Conservation (phyloP, 2,797 vertebrate genomes). For the Staurois parvus region DNA sequence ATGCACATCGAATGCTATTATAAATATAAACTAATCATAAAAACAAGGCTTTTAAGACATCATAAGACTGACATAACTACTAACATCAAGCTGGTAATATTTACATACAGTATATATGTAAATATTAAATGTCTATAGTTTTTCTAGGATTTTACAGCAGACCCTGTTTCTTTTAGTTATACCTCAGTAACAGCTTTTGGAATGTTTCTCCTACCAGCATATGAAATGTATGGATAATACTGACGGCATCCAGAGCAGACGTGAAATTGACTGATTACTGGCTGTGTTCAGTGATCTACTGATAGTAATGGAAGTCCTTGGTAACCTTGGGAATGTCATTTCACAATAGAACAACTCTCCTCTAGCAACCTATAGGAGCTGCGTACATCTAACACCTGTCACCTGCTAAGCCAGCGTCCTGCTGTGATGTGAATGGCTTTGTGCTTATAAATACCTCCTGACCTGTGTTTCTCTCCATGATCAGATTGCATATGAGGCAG, state of each 20-base stretch:
- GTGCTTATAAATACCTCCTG: slow-evolving; percentile 50
- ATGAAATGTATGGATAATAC: neutral
- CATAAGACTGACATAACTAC: too few species aligned
- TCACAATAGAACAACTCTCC: neutral
- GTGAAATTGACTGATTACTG: neutral
- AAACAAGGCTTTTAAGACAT: too few species aligned
- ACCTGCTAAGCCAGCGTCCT: slow-evolving; percentile 36
- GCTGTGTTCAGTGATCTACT: neutral
- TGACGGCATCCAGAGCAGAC: neutral
- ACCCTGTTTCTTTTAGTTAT: too few species aligned
- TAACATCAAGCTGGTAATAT: too few species aligned
- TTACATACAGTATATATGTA: too few species aligned
- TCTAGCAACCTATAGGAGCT: slow-evolving; percentile 11
- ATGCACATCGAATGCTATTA: too few species aligned
- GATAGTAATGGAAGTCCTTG: neutral
- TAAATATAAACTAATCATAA: too few species aligned
- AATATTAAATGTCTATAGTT: too few species aligned
- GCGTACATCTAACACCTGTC: slow-evolving; percentile 40
- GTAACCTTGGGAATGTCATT: slow-evolving; percentile 24
- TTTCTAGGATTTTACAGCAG: too few species aligned
- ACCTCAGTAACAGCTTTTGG: neutral
- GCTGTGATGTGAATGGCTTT: slow-evolving; percentile 57
- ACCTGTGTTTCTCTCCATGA: slow-evolving; percentile 38
- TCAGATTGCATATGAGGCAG: slow-evolving; percentile 35
- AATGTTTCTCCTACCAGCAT: neutral